phyloP scores from a whole-genome alignment of 1,140 invertebrate genomes.

The Zeugodacus cucurbitae region DNA sequence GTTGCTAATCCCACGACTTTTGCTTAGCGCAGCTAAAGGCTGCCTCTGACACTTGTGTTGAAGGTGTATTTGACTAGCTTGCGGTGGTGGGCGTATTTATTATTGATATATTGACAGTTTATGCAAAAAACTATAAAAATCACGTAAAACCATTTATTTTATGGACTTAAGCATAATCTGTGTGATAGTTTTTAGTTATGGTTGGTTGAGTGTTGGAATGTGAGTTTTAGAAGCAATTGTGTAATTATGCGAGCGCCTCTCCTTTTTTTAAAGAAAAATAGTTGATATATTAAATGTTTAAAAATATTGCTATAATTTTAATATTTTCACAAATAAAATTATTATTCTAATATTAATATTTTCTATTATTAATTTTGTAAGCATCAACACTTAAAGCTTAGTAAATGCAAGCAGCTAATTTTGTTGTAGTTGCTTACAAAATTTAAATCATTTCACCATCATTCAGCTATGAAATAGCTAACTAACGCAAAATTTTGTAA shows the following conservation, averaged over 20 bases:
- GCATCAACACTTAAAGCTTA: neutral
- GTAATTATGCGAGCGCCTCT: no score
- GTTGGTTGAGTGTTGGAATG: neutral
- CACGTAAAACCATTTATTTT: constrained; percentile 29
- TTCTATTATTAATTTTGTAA: neutral
- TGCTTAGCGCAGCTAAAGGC: neutral
- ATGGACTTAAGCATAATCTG: neutral
- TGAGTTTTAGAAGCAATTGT: no score
- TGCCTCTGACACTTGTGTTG: neutral
- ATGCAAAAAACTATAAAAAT: constrained; percentile 4
- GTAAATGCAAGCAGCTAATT: neutral
- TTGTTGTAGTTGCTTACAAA: neutral
- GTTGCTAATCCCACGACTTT: constrained; percentile 23
- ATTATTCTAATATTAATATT: neutral
- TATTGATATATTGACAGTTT: constrained; percentile 9
- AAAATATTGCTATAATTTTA: no score
- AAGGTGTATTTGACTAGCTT: neutral
- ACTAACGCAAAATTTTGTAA: neutral
- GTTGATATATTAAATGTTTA: no score
- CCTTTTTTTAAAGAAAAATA: no score
- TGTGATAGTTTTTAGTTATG: neutral
- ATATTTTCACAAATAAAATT: no score
- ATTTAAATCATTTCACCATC: no score
- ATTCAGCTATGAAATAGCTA: no score
- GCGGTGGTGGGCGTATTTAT: neutral